A percentile compares a stretch with the other conserved stretches of the same genome.
Evolutionary conservation across 1,140 invertebrate genomes (phyloP).

Genomic region (Oedothorax gibbosus): DNA sequence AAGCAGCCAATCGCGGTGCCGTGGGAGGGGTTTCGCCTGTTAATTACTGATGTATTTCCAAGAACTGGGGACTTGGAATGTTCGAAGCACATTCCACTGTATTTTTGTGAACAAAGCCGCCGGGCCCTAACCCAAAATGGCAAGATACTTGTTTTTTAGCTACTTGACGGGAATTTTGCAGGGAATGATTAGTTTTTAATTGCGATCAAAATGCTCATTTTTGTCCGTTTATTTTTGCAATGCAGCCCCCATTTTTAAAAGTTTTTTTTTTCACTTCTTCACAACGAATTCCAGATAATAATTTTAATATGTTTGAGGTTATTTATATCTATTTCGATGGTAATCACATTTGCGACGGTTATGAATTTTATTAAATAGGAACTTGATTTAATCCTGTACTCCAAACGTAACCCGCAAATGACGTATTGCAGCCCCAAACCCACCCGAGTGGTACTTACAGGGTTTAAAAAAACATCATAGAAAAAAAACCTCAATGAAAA

Average conservation of each 20-base stretch:
- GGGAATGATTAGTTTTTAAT: constrained; percentile 3
- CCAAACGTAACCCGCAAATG: too few relatives aligned
- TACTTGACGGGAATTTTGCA: neutral
- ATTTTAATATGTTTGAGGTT: too few relatives aligned
- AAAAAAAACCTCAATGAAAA: too few relatives aligned
- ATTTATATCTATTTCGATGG: too few relatives aligned
- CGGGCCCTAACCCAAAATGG: neutral
- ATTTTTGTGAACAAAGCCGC: constrained; percentile 46
- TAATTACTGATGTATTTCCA: constrained; percentile 48
- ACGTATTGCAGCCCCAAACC: too few relatives aligned
- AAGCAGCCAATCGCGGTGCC: neutral
- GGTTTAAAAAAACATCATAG: too few relatives aligned
- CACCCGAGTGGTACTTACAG: too few relatives aligned
- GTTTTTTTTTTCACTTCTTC: neutral
- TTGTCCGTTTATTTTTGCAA: neutral
- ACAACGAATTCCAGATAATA: too few relatives aligned
- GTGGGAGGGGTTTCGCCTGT: constrained; percentile 8
- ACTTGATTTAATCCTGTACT: too few relatives aligned
- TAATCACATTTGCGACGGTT: too few relatives aligned
- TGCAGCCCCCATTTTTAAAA: neutral
- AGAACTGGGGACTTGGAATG: constrained; percentile 9
- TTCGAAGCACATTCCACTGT: constrained; percentile 28
- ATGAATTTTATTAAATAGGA: too few relatives aligned
- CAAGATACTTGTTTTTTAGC: neutral
- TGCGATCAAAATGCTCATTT: neutral